A percentile compares a stretch with the other conserved stretches of the same genome.
phyloP scores from a whole-genome alignment of 2,888 invertebrate genomes.

The Agonopterix heracliana region DNA sequence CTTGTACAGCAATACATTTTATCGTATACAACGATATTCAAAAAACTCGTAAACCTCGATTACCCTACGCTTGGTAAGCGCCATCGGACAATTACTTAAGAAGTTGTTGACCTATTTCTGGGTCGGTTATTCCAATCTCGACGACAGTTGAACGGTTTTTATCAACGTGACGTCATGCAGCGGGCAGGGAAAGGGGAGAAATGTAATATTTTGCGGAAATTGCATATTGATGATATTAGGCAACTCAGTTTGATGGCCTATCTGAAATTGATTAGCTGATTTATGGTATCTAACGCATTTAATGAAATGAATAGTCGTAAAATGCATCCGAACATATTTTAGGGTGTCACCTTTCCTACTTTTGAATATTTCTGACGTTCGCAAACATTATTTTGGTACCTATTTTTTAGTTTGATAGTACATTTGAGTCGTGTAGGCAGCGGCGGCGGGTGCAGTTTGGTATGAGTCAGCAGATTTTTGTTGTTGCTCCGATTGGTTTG shows the following conservation, averaged over 20 bases:
- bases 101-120: slow-evolving; percentile 53
- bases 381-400: not conserved
- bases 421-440: no score
- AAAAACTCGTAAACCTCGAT: not conserved
- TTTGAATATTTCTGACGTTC: not conserved
- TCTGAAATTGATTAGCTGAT: slow-evolving; percentile 20
- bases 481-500: no score
- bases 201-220: slow-evolving; percentile 27
- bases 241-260: slow-evolving; percentile 28
- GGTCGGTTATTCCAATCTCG: slow-evolving; percentile 35
- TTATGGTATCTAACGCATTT: not conserved
- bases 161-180: slow-evolving; percentile 23
- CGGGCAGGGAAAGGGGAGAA: slow-evolving; percentile 9
- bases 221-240: slow-evolving; percentile 16
- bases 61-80: not conserved
- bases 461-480: no score
- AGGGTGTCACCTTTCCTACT: not conserved
- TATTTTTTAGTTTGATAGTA: no score
- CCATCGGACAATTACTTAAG: slow-evolving; percentile 51
- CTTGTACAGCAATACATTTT: no score
- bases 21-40: no score
- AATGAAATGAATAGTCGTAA: no score
- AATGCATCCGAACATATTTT: not conserved
- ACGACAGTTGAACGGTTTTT: slow-evolving; percentile 27
- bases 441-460: no score